Evolutionary conservation across 2,797 vertebrate species (phyloP), one percentile per base, ranked within the genome.

Genomic region (Sebastes jordani): DNA sequence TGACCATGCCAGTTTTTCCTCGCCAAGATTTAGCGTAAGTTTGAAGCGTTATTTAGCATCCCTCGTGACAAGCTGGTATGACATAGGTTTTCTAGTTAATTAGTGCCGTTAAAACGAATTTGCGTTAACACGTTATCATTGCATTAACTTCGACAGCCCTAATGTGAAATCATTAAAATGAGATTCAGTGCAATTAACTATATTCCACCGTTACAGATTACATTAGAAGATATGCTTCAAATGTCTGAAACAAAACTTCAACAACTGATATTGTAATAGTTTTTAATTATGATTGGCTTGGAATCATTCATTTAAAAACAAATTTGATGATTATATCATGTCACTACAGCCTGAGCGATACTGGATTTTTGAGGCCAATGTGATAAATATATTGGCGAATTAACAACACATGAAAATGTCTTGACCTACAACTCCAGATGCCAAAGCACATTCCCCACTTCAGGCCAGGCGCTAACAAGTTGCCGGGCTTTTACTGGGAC

Each of bases 371-470:
- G 5, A 71, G 22, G 27, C 14, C 7, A 23, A 42, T 23, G 30
- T 38, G n/a, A 18, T 11, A 11, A 20, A 42, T 5, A 18, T 0
- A 0, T 64, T 5, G 6, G n/a, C 7, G 0, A 36, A 63, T 36
- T 2, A 3, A n/a, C 42, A 16, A 73, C 38, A 46, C 0, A 14
- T 14, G 13, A 18, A 29, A 49, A 38, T 6, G 8, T 52, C 58
- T 49, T 46, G 34, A 52, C 55, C 59, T 9, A 27, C 9, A 22
- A 4, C 22, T 66, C 7, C 2, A 23, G 16, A 63, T 63, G 13
- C 11, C 20, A 54, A 13, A 55, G 34, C 36, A 32, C 23, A 11
- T 74, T 5, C 58, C 9, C 7, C 20, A 30, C 69, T 61, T 65
- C 4, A 49, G 63, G 32, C 38, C 46, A 11, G 72, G 10, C 6